phyloP scores from a whole-genome alignment of 1,140 invertebrate species.

The Rhizoglyphus robini region DNA sequence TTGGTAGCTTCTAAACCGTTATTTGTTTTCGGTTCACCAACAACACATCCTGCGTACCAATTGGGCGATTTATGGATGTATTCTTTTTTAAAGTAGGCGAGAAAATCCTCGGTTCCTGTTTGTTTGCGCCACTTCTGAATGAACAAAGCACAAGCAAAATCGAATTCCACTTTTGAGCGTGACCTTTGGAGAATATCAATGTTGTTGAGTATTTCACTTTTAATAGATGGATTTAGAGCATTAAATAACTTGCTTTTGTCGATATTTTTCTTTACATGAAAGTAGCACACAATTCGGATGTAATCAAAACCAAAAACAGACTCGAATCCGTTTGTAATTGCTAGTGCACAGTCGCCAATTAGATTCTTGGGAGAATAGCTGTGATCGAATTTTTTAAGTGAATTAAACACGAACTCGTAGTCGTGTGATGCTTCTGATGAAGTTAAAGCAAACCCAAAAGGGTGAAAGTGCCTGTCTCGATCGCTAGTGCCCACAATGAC shows the following conservation, averaged over 20 bases:
- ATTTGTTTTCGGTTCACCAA: not conserved
- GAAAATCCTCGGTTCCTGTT: not conserved
- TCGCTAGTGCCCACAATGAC: not conserved
- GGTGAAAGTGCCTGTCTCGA: not conserved
- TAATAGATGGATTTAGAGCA: not conserved
- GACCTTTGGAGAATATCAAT: not conserved
- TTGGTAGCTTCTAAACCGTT: not conserved
- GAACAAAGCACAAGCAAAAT: not conserved
- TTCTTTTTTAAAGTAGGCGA: not conserved
- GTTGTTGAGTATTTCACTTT: not conserved
- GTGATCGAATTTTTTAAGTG: not conserved
- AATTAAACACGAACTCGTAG: not conserved
- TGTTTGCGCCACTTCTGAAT: not conserved
- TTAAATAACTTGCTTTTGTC: not conserved
- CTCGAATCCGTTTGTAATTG: not conserved
- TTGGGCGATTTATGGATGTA: not conserved
- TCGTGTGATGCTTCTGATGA: not conserved
- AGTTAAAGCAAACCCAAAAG: not conserved
- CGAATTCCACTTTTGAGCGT: not conserved
- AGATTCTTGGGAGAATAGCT: not conserved
- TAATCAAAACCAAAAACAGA: not conserved
- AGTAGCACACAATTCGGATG: not conserved
- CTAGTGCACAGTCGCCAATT: not conserved
- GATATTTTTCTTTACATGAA: not conserved
- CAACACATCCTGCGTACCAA: not conserved